phyloP scores from a whole-genome alignment of 2,797 vertebrate genomes.

The Ficedula albicollis region DNA sequence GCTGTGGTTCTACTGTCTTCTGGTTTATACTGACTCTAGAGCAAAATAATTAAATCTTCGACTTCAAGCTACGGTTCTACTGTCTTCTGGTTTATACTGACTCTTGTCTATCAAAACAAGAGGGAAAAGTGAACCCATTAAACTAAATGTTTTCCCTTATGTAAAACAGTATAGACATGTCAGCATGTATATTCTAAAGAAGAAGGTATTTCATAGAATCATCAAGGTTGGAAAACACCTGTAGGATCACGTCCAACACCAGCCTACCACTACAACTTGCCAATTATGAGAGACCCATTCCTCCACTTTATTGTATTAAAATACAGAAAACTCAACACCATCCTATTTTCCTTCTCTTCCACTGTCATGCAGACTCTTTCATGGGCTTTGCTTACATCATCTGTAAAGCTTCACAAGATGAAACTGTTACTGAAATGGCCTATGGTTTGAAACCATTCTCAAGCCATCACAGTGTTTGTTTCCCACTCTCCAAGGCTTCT shows the following conservation, averaged over 20 bases:
- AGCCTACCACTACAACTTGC: neutral
- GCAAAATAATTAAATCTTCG: neutral
- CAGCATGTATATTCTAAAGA: neutral
- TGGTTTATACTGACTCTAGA: neutral
- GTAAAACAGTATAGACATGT: neutral
- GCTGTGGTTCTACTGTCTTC: neutral
- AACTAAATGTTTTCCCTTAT: neutral
- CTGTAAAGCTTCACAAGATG: neutral
- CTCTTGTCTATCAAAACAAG: neutral
- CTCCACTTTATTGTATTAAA: neutral
- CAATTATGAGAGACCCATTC: neutral
- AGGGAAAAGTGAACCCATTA: neutral
- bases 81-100: neutral
- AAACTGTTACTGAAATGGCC: neutral
- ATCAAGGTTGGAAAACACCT: neutral
- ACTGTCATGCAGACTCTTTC: neutral
- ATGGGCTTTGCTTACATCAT: neutral
- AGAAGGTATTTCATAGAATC: neutral
- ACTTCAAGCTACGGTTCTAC: neutral
- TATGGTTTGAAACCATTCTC: neutral
- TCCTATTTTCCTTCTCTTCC: neutral
- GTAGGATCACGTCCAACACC: neutral
- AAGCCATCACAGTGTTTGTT: neutral
- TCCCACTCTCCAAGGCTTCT: neutral
- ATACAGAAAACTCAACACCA: neutral